Conservation (phyloP, 2,797 vertebrate genomes). For the Premnoplex brunnescens region DNA sequence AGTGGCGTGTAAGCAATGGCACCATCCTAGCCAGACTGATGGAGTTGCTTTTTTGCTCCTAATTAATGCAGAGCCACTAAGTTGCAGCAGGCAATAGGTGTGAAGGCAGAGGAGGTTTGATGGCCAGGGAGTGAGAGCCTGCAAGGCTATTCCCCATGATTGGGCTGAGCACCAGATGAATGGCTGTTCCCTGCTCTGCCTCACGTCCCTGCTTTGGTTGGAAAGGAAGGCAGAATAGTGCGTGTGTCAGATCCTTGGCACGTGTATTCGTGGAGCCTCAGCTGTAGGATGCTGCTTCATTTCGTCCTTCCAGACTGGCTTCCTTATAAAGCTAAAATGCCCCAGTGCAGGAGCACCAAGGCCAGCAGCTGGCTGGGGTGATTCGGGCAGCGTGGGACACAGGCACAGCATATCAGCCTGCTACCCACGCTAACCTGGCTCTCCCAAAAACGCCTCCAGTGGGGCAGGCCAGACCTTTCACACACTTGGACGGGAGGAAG, state of each 20-base stretch:
- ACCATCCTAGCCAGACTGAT: neutral
- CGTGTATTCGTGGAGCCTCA: neutral
- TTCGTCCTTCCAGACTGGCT: neutral
- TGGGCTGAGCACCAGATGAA: rapidly evolving
- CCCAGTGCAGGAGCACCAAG: rapidly evolving
- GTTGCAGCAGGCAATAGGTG: neutral
- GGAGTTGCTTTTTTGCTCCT: neutral
- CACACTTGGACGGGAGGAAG: constrained; percentile 55
- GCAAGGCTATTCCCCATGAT: neutral
- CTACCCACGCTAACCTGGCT: neutral
- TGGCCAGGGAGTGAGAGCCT: rapidly evolving
- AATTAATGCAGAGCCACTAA: rapidly evolving
- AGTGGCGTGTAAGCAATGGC: neutral
- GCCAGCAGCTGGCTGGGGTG: neutral
- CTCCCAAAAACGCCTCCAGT: constrained; percentile 5
- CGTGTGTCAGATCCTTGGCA: neutral
- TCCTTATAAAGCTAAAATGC: constrained; percentile 41
- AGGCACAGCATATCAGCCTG: neutral
- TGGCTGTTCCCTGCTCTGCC: neutral
- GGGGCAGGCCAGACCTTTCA: constrained; percentile 64
- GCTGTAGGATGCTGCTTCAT: neutral
- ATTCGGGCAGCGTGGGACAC: neutral
- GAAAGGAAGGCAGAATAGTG: neutral
- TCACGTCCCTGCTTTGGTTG: neutral
- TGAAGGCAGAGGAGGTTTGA: neutral